Base-by-base conservation (phyloP, 2,113 vertebrate species). In the Lipophrys pholis region DNA sequence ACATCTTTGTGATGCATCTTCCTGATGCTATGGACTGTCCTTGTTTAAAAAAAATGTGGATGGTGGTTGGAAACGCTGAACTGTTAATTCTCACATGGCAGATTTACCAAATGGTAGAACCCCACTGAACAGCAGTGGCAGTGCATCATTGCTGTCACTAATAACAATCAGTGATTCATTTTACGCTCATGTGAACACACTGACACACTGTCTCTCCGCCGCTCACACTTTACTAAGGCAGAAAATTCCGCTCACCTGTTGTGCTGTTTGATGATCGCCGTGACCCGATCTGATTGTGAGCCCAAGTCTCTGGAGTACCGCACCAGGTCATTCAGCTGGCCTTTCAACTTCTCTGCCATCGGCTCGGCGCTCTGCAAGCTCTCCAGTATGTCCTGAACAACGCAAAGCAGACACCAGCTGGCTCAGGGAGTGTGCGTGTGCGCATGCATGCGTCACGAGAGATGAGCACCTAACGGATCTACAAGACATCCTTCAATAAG, bases 181-280 rank as follows among this genome's bases (percentile, higher is more conserved):
- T 30, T 30, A 30, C 21, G 46, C 50, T 69, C 54, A 56, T 65
- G 67, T 8, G 39, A 17, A 12, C 15, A 39, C 17, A 59, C 46
- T 56, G 9, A 65, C 16, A 11, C 12, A 8, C 8, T 10, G 39
- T 30, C 68, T 40, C 1, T 46, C 11, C 57, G 17, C 40, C 38
- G 9, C 57, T 21, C 56, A 58, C 39, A 40, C 8, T 51, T 48
- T 3, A 15, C 40, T 30, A 0, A 48, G 52, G 42, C 14, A 55
- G 9, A 59, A 52, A 53, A 48, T 21, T 58, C 17, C 10, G 38
- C 73, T 83, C 91, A 99, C 97, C 97, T 97, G 90, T 99, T 98
- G 90, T 98, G 97, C 63, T 97, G 96, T 58, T 97, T 99, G 91
- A 99, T 98, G 55, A 97, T 87, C 3, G 92, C 93, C 8, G 97